Conservation (phyloP, 2,797 vertebrate genomes). For the Urophycis tenuis region DNA sequence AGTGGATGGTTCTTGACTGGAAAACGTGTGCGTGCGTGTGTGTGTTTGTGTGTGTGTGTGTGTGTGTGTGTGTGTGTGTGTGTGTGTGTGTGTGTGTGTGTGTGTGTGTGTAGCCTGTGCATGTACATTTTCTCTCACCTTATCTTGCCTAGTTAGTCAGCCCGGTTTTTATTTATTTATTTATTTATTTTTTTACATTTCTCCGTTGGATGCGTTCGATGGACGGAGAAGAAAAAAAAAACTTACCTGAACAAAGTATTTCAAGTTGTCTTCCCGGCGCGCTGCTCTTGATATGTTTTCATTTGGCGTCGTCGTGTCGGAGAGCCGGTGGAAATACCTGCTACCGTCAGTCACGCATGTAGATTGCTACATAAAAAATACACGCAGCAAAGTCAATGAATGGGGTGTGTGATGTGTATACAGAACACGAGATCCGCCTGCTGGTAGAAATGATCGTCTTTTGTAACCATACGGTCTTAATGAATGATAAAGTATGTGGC, state of each 20-base stretch:
- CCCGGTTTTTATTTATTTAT: no score
- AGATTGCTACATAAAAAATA: neutral
- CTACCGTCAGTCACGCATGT: neutral
- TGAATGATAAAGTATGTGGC: no score
- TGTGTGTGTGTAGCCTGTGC: no score
- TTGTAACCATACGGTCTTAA: neutral
- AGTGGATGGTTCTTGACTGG: no score
- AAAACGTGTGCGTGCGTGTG: no score
- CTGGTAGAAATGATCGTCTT: no score
- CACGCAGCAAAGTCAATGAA: neutral
- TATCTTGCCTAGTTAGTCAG: neutral
- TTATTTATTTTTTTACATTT: no score
- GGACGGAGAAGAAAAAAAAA: neutral
- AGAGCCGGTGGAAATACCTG: neutral
- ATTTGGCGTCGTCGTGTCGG: neutral
- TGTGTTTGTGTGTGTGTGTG: no score
- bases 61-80: no score
- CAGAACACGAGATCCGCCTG: no score
- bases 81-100: no score
- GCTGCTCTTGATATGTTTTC: neutral
- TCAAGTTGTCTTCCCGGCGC: neutral
- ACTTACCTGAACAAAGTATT: neutral
- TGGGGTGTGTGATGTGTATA: neutral
- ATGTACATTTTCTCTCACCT: neutral
- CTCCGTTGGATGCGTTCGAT: neutral